Conservation (phyloP, 2,113 vertebrate genomes). For the Chamaea fasciata region DNA sequence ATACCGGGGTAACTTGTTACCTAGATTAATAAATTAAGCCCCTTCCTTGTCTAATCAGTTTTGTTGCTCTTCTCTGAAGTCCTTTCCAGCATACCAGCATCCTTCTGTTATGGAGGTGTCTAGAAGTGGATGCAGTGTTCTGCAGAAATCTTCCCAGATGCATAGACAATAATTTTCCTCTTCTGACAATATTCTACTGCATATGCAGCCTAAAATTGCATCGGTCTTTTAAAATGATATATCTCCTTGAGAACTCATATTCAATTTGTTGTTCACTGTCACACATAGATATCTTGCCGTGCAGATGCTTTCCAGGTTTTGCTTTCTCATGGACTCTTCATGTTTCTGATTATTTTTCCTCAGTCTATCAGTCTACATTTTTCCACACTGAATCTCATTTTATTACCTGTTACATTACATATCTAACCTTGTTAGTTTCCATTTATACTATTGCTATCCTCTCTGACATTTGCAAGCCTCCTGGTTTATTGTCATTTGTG, state of each 20-base stretch:
- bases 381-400: slow-evolving; percentile 30
- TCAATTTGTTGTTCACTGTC: slow-evolving; percentile 4
- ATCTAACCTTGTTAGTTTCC: slow-evolving; percentile 45
- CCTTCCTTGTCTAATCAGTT: background rate
- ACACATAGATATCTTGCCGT: background rate
- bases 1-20: background rate
- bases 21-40: background rate
- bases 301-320: slow-evolving; percentile 37
- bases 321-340: background rate
- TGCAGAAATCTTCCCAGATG: background rate
- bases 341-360: slow-evolving; percentile 40
- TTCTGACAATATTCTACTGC: background rate
- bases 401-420: slow-evolving; percentile 20
- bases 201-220: background rate
- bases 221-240: background rate
- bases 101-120: background rate
- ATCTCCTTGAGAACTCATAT: background rate
- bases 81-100: background rate
- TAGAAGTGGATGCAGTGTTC: background rate
- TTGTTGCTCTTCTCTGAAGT: background rate
- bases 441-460: slow-evolving; percentile 18
- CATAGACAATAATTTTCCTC: background rate
- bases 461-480: slow-evolving; percentile 20
- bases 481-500: slow-evolving; percentile 49
- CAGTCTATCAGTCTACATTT: slow-evolving; percentile 21